phyloP scores from a whole-genome alignment of 2,797 vertebrate genomes.

The Pelobates cultripes region DNA sequence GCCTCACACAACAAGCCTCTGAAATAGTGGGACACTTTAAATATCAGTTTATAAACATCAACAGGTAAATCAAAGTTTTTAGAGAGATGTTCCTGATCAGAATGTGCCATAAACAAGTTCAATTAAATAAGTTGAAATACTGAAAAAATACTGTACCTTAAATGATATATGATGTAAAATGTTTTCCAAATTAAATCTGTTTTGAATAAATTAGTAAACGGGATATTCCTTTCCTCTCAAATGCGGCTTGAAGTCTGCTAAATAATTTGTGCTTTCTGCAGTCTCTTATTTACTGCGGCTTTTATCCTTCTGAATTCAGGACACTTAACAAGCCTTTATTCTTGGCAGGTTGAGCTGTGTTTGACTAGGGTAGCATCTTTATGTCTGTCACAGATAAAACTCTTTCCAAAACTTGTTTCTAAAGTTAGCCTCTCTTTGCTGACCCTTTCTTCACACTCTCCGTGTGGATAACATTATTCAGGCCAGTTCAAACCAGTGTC shows the following conservation, averaged over 20 bases:
- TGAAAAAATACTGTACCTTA: neutral
- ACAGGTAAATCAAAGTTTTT: too few relatives aligned
- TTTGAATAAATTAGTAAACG: neutral
- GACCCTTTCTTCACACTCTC: conserved; percentile 18
- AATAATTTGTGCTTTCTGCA: neutral
- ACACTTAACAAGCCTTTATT: neutral
- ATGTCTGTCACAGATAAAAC: conserved; percentile 35
- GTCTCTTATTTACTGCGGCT: neutral
- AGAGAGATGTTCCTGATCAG: too few relatives aligned
- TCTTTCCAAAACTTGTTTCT: conserved; percentile 51
- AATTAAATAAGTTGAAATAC: too few relatives aligned
- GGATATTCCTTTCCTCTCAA: neutral
- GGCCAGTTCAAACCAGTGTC: conserved; percentile 43
- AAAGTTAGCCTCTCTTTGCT: conserved; percentile 39
- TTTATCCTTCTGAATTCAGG: neutral
- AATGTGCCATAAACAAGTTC: too few relatives aligned
- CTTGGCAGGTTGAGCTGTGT: neutral
- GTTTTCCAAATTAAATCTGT: neutral
- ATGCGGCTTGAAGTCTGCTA: neutral
- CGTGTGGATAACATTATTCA: conserved; percentile 49
- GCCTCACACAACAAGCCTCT: too few relatives aligned
- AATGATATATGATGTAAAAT: neutral
- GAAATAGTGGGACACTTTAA: too few relatives aligned
- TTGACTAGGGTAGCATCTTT: neutral
- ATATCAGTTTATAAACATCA: too few relatives aligned